phyloP scores from a whole-genome alignment of 2,113 vertebrate genomes.

The Thunnus thynnus region DNA sequence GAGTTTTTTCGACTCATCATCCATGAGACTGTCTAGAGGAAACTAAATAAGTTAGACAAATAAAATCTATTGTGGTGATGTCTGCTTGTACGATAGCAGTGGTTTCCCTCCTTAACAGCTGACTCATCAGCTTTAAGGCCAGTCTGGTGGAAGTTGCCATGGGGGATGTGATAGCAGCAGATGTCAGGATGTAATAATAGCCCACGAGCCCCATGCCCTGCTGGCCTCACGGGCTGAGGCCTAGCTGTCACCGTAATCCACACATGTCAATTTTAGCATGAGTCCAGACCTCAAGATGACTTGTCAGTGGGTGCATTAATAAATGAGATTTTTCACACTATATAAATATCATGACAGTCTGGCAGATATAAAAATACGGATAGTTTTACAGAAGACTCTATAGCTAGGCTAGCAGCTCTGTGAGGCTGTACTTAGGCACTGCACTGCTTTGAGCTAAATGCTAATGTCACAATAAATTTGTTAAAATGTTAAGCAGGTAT shows the following conservation, averaged over 20 bases:
- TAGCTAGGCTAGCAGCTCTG: background rate
- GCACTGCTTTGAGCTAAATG: background rate
- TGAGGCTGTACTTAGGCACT: background rate
- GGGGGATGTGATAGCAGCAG: constrained; percentile 54
- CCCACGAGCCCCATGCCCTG: constrained; percentile 52
- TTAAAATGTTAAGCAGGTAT: background rate
- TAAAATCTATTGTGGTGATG: constrained; percentile 11
- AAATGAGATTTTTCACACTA: constrained; percentile 37
- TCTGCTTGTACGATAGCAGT: constrained; percentile 23
- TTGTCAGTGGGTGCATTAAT: constrained; percentile 51
- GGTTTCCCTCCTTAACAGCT: constrained; percentile 60
- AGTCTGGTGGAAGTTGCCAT: constrained; percentile 27
- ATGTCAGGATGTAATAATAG: constrained; percentile 79
- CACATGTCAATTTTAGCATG: constrained; percentile 66
- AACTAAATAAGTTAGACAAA: background rate
- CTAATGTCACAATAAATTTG: background rate
- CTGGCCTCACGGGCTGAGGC: constrained; percentile 63
- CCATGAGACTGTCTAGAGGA: background rate
- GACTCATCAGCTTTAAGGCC: constrained; percentile 74
- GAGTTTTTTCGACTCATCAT: background rate
- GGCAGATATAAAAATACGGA: background rate
- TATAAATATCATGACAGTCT: constrained; percentile 25
- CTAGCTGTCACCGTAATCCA: constrained; percentile 62
- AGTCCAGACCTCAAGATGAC: constrained; percentile 51
- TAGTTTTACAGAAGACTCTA: background rate